A percentile compares a stretch with the other conserved stretches of the same genome.
Evolutionary conservation across 2,113 vertebrate species (phyloP).

Genomic region (Psilopsiagon aurifrons): DNA sequence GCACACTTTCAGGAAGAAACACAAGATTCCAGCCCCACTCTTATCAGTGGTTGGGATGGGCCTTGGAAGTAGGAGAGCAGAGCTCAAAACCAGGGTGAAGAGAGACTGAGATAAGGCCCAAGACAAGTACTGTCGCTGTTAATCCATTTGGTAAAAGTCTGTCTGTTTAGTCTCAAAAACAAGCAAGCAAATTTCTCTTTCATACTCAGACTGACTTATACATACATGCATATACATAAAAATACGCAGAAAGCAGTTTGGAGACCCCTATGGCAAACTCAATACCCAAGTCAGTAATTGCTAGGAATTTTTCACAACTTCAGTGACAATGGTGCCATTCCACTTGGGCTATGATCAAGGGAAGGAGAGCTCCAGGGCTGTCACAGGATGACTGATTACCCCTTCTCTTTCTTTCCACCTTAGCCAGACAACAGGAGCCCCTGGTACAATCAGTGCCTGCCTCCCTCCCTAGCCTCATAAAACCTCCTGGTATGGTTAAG

Average conservation of each 20-base stretch:
- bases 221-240: not conserved
- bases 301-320: not conserved
- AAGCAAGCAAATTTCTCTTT: not conserved
- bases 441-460: not conserved
- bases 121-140: not conserved
- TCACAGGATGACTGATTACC: not conserved
- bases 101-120: not conserved
- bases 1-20: not conserved
- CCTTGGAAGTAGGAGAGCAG: not conserved
- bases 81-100: not conserved
- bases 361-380: not conserved
- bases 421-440: not conserved
- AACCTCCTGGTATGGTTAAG: not conserved
- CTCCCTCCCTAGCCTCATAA: not conserved
- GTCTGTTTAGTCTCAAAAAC: not conserved
- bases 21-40: not conserved
- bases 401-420: not conserved
- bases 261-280: not conserved
- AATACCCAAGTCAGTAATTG: not conserved
- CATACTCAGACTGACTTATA: not conserved
- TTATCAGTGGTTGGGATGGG: not conserved
- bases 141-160: not conserved
- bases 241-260: not conserved
- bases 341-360: not conserved
- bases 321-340: not conserved